These are phyloP conservation scores for Amphimallon solstitiale DNA, from an alignment of 2,888 invertebrate species.

Conservation along the genomic window DNA sequence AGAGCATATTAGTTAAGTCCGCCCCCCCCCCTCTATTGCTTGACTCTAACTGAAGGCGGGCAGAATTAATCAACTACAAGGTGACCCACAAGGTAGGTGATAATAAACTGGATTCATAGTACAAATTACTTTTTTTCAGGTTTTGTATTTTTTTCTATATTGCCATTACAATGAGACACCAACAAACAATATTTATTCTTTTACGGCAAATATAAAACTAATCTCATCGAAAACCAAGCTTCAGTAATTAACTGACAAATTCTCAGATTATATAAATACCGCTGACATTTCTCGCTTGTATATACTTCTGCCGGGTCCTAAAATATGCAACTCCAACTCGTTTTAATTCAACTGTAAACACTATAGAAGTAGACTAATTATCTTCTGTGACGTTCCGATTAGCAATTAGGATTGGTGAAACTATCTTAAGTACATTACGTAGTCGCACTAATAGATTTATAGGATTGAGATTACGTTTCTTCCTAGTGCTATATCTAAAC, in stretches of 20 bases:
- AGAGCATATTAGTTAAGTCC: no score
- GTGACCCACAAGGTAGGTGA: no score
- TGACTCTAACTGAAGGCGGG: no score
- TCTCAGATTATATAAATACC: background rate
- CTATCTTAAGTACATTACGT: slow-evolving; percentile 1
- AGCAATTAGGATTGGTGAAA: slow-evolving; percentile 6
- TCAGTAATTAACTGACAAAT: background rate
- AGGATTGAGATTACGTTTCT: background rate
- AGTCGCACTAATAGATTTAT: background rate
- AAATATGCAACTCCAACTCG: background rate
- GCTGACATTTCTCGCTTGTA: slow-evolving; percentile 9
- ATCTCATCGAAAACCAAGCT: slow-evolving; percentile 2
- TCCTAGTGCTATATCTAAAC: no score
- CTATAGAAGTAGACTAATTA: slow-evolving; percentile 10
- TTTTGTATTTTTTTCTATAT: slow-evolving; percentile 27
- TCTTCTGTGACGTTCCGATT: slow-evolving; percentile 30
- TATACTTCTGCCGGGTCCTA: background rate
- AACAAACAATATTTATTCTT: slow-evolving; percentile 15
- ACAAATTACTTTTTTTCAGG: slow-evolving; percentile 22
- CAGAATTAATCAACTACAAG: no score
- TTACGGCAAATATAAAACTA: slow-evolving; percentile 18
- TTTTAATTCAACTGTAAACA: slow-evolving; percentile 3
- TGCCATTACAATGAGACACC: slow-evolving; percentile 7
- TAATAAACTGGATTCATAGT: no score
- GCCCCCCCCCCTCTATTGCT: no score